These are phyloP conservation scores for Eilema caniola DNA, from an alignment of 2,888 invertebrate species.

Conservation along the genomic window DNA sequence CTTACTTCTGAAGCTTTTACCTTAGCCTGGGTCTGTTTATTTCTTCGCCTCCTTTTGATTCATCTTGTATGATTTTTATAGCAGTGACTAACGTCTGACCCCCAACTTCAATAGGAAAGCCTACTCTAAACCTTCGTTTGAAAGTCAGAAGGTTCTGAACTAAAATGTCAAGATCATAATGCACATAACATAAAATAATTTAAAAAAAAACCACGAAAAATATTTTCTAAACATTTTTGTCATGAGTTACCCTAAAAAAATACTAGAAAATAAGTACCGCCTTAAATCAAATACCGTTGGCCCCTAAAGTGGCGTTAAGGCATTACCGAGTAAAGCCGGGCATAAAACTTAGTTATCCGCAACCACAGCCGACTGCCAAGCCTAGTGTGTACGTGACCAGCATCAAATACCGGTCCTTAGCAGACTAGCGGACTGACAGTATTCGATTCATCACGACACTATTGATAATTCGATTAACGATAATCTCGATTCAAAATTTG, in stretches of 20 bases:
- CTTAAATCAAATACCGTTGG: slow-evolving; percentile 47
- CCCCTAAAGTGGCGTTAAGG: slow-evolving; percentile 48
- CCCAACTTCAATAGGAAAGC: too few species aligned
- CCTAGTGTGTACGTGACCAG: slow-evolving; percentile 48
- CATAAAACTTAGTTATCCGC: slow-evolving; percentile 57
- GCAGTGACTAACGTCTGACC: too few species aligned
- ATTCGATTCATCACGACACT: slow-evolving; percentile 26
- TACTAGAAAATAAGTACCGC: slow-evolving; percentile 31
- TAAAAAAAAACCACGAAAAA: too few species aligned
- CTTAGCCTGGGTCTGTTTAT: too few species aligned
- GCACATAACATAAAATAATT: too few species aligned
- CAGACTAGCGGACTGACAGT: slow-evolving; percentile 9
- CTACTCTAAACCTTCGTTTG: too few species aligned
- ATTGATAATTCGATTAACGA: slow-evolving; percentile 33
- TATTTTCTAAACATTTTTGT: not conserved
- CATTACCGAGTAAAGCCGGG: slow-evolving; percentile 51
- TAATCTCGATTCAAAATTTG: slow-evolving; percentile 23
- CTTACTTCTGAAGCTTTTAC: too few species aligned
- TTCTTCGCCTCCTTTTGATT: too few species aligned
- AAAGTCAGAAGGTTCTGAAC: too few species aligned
- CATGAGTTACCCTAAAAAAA: slow-evolving; percentile 28
- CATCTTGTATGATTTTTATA: too few species aligned
- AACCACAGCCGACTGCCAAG: slow-evolving; percentile 45
- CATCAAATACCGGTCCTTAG: slow-evolving; percentile 34
- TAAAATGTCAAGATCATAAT: too few species aligned